Conservation (phyloP, 2,797 vertebrate species). For the Pseudochirops corinnae region DNA sequence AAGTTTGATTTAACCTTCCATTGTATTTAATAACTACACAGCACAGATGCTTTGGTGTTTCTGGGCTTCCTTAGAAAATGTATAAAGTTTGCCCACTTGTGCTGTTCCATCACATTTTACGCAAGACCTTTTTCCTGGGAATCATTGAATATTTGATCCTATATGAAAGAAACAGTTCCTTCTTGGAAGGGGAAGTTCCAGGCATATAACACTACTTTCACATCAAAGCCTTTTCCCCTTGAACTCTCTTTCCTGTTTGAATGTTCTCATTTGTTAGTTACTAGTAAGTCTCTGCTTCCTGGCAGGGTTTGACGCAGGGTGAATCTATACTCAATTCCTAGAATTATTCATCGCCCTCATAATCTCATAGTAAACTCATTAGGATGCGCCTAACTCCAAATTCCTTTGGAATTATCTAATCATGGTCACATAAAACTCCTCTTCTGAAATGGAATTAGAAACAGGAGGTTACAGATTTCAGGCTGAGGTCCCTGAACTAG, state of each 20-base stretch:
- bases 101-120: background rate
- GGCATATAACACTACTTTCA: constrained; percentile 5
- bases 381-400: constrained; percentile 57
- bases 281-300: constrained; percentile 59
- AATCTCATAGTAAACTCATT: constrained; percentile 70
- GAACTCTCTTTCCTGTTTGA: background rate
- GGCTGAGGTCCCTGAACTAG: background rate
- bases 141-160: background rate
- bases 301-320: constrained; percentile 48
- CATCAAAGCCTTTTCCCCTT: constrained; percentile 26
- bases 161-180: constrained; percentile 50
- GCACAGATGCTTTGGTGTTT: background rate
- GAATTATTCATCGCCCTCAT: constrained; percentile 64
- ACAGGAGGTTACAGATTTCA: constrained; percentile 18
- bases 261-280: constrained; percentile 15
- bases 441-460: constrained; percentile 12
- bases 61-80: background rate
- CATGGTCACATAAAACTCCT: background rate
- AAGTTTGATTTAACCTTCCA: background rate
- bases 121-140: background rate
- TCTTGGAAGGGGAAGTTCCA: constrained; percentile 30
- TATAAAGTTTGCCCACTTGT: background rate
- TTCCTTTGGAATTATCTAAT: constrained; percentile 72
- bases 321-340: constrained; percentile 67
- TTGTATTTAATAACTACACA: background rate